phyloP scores from a whole-genome alignment of 2,797 vertebrate species.

The Protosalanx chinensis region DNA sequence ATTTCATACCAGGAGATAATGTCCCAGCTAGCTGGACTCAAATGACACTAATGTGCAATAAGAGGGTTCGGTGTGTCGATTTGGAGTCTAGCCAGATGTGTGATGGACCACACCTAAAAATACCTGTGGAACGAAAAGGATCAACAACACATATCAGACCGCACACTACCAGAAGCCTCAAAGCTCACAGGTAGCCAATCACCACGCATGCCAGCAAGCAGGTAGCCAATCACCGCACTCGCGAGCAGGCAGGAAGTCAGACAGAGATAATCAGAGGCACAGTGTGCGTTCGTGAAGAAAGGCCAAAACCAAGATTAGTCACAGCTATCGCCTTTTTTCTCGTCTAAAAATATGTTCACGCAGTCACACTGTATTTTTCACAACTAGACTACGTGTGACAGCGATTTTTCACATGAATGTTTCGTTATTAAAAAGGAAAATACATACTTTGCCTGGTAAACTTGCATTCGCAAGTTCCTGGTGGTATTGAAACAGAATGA shows the following conservation, averaged over 20 bases:
- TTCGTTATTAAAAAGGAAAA: no score
- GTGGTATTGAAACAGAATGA: no score
- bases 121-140: not conserved
- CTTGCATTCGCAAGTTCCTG: no score
- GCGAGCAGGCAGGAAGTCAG: constrained; percentile 20
- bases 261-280: constrained; percentile 29
- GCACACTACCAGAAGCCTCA: no score
- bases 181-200: constrained; percentile 6
- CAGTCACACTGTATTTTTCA: no score
- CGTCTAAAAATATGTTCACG: not conserved
- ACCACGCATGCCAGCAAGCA: not conserved
- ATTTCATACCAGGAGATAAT: constrained; percentile 2
- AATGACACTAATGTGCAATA: no score
- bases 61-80: no score
- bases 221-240: constrained; percentile 16
- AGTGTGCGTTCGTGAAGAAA: constrained; percentile 18
- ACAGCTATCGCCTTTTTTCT: constrained; percentile 5
- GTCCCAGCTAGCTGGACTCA: no score
- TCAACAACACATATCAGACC: not conserved
- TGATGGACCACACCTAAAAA: not conserved
- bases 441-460: no score
- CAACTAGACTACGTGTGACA: no score
- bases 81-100: not conserved
- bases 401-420: no score
- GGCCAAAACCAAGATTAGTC: constrained; percentile 20